Conservation (phyloP, 2,888 invertebrate species). For the Polydesmus complanatus region DNA sequence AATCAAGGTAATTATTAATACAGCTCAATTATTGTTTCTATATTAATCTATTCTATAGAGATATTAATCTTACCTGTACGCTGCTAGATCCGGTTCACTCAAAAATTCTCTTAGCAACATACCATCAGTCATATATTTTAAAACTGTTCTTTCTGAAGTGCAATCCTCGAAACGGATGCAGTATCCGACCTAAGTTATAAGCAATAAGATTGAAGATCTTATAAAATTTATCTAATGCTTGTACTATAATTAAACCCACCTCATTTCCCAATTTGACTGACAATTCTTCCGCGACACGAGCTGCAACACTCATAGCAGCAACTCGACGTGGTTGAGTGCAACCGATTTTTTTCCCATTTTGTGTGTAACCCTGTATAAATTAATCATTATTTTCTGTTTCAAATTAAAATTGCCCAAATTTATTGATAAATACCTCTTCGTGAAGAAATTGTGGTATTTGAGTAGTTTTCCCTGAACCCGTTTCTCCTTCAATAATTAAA, state of each 20-base stretch:
- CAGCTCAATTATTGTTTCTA: no score
- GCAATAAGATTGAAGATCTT: not conserved
- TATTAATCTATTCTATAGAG: no score
- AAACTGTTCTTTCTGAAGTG: slow-evolving; percentile 86
- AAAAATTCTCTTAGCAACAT: slow-evolving; percentile 93
- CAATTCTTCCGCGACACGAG: slow-evolving; percentile 97
- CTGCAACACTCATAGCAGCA: slow-evolving; percentile 99
- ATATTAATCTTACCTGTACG: slow-evolving; percentile 48
- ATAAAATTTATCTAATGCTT: slow-evolving; percentile 8
- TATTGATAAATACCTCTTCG: slow-evolving; percentile 35
- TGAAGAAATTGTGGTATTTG: slow-evolving; percentile 43
- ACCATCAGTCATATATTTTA: slow-evolving; percentile 99
- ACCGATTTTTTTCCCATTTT: slow-evolving; percentile 73
- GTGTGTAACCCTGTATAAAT: slow-evolving; percentile 30
- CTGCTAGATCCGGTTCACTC: slow-evolving; percentile 87
- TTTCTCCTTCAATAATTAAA: slow-evolving; percentile 86
- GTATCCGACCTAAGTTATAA: slow-evolving; percentile 43
- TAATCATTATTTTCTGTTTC: not conserved
- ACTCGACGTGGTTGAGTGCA: slow-evolving; percentile 96
- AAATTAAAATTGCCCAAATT: not conserved
- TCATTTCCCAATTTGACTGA: slow-evolving; percentile 71
- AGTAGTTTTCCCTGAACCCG: slow-evolving; percentile 44
- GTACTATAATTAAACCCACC: slow-evolving; percentile 35
- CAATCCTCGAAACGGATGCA: slow-evolving; percentile 97
- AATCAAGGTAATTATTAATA: not conserved